These are phyloP conservation scores for Strix occidentalis DNA, from an alignment of 2,797 vertebrate genomes.

Conservation along the genomic window DNA sequence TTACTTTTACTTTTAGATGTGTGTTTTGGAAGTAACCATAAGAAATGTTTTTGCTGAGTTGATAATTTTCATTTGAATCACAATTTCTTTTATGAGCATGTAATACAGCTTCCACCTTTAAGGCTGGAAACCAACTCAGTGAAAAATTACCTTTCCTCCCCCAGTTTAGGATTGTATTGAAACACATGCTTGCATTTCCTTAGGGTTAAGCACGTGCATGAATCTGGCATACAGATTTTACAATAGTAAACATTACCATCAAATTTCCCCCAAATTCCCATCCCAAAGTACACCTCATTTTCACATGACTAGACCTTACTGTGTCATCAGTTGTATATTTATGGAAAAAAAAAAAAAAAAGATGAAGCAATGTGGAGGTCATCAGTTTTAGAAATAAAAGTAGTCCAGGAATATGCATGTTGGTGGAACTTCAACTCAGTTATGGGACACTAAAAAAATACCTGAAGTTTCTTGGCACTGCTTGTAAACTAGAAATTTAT, in stretches of 20 bases:
- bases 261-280: background rate
- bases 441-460: constrained; percentile 13
- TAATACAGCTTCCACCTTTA: background rate
- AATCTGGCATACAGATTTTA: background rate
- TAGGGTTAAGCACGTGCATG: background rate
- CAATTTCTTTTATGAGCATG: background rate
- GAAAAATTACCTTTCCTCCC: background rate
- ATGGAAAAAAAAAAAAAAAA: background rate
- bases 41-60: background rate
- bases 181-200: background rate
- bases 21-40: background rate
- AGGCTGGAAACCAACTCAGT: background rate
- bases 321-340: background rate
- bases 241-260: background rate
- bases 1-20: background rate
- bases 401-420: background rate
- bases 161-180: background rate
- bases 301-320: background rate
- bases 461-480: constrained; percentile 5
- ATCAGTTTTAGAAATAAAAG: background rate
- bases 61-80: background rate
- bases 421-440: background rate
- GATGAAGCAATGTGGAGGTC: background rate
- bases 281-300: background rate
- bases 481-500: background rate